These are phyloP conservation scores for Caenorhabditis sp. DNA, from an alignment of 2,888 invertebrate genomes.

Conservation along the genomic window DNA sequence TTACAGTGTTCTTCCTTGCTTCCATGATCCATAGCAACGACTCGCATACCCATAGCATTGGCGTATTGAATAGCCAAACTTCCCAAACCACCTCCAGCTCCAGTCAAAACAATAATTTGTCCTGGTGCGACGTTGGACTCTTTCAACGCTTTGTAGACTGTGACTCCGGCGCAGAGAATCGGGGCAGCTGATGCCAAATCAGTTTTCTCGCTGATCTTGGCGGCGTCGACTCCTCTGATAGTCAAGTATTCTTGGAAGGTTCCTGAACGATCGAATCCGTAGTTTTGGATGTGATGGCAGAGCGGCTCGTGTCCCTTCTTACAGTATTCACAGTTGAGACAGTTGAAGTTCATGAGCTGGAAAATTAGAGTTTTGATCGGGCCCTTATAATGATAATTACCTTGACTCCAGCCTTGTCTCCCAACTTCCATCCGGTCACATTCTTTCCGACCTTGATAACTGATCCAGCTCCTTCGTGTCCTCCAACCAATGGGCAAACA, in stretches of 20 bases:
- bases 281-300: conserved; percentile 42
- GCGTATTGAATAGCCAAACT: conserved; percentile 55
- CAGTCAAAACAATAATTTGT: conserved; percentile 51
- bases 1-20: conserved; percentile 43
- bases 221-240: conserved; percentile 46
- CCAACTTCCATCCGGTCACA: conserved; percentile 48
- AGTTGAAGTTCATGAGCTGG: conserved; percentile 53
- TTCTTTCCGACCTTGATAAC: conserved; percentile 47
- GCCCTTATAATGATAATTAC: conserved; percentile 11
- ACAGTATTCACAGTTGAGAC: conserved; percentile 53
- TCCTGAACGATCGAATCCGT: conserved; percentile 38
- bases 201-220: conserved; percentile 32
- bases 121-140: conserved; percentile 50
- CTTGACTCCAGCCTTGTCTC: conserved; percentile 55
- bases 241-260: conserved; percentile 56
- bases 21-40: conserved; percentile 49
- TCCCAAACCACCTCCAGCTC: conserved; percentile 58
- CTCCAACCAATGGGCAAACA: conserved; percentile 46
- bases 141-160: conserved; percentile 52
- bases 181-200: conserved; percentile 49
- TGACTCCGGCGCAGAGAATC: conserved; percentile 55
- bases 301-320: conserved; percentile 49
- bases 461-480: conserved; percentile 56
- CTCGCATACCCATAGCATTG: conserved; percentile 52
- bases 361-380: conserved; percentile 3